Base-by-base conservation (phyloP, 2,113 vertebrate species). In the Cynocephalus volans region DNA sequence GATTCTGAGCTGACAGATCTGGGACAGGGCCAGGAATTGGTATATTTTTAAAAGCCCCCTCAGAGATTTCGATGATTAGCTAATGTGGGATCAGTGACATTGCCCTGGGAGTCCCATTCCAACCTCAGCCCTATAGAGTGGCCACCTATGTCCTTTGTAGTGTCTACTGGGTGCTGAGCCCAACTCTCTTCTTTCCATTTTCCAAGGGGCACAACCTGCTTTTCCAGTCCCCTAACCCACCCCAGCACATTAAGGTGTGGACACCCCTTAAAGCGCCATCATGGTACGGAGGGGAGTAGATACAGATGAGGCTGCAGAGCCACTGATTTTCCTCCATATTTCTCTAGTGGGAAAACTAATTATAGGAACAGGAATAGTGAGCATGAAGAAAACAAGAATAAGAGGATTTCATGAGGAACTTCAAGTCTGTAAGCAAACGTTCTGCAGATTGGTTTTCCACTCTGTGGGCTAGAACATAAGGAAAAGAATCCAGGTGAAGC, bases 1-100 rank as follows among this genome's bases (percentile, higher is more conserved):
- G 90, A 75, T 87, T 93, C 80, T 69, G 72, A 92, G 13, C 77
- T 67, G 77, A 79, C 52, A 54, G 60, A 17, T 56, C 24, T 77
- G 45, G 60, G 26, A 1, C 8, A 76, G 26, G 26, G 36, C 36
- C 11, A 23, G 33, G 26, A 70, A 28, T 26, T 10, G 11, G 92
- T 36, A 4, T 79, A 23, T 56, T 90, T 76, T 88, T 76, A n/a
- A 69, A 79, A 82, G 50, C 21, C 18, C 8, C 19, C 6, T 56
- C 54, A 80, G 58, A 14, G 65, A 84, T 65, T 62, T 48, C 2
- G 9, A 8, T 52, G n/a, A 52, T 52, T 45, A 76, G 58, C 75
- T 45, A 21, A 26, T 24, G 52, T 73, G 56, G 10, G 23, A 48
- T 33, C 28, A 33, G 19, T 45, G 58, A 62, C 33, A 31, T 26